Evolutionary conservation across 2,113 vertebrate species (phyloP), one percentile per base, ranked within the genome.

Genomic region (Bubo scandiacus): DNA sequence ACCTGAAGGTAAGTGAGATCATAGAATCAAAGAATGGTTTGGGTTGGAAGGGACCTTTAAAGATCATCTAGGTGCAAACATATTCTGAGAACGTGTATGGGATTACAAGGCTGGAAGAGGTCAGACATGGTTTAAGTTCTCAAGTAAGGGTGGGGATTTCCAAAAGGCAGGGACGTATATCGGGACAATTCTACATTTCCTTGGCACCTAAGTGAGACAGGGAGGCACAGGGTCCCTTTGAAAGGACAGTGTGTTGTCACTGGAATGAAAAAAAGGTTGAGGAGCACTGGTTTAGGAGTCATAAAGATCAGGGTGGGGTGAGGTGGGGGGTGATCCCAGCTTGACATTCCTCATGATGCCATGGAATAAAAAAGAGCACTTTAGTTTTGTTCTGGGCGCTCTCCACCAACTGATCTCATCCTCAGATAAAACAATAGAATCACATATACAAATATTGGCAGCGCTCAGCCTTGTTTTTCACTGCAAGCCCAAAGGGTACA

Each of bases 381-480:
- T 12, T 0, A 45, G 17, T 82, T 85, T 40, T 72, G 26, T 40
- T 52, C 78, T 71, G 70, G 77, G 51, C 42, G 81, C 51, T 51
- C 68, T 59, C 55, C 77, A 19, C 54, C 2, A 3, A 8, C 94
- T 81, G 90, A 81, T 78, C 96, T 92, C 88, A 82, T 22, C 36
- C 78, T 40, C 67, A 62, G 94, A 68, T 42, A 49, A 67, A 90
- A 88, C 88, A 74, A 70, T 34, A 38, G 55, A 42, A 62, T 71
- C 93, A 36, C 77, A 94, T 26, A 72, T 20, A 65, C 84, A 71
- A 27, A 71, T 23, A 63, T 4, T 67, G 86, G 86, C 95, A 94
- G 87, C 38, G 6, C 75, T 89, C 79, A 59, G 91, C 74, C 82
- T 91, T 63, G 91, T 71, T 96, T 97, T 91, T 73, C 93, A 58